Evolutionary conservation across 2,888 invertebrate species (phyloP), one percentile per base, ranked within the genome.

Genomic region (Ceramica pisi): DNA sequence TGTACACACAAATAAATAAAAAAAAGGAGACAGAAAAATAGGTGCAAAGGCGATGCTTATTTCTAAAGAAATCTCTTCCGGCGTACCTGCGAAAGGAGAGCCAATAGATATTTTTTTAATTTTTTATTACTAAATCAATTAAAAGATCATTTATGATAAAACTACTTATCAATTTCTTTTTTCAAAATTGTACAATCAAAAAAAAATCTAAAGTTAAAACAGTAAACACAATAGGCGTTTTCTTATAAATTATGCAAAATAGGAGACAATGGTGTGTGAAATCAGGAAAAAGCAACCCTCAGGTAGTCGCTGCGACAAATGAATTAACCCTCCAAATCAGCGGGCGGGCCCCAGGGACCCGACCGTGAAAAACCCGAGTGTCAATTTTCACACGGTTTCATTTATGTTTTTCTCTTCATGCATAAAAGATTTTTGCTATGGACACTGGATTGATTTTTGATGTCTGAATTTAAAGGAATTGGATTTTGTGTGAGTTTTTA

Each of bases 211-310:
- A 46, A 1, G 23, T 48, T 51, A 3, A 61, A 66, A 62, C 35
- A 19, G 9, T 8, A 14, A 35, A 64, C 64, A 56, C 41, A 62
- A 66, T 10, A 56, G 21, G 16, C 46, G 53, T 78, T 81, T 78
- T 75, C 71, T 71, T 72, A 75, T 74, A 79, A 81, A 81, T 86
- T 82, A 81, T 84, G 81, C 81, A 83, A 88, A 87, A 76, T 72
- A 77, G 44, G 19, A 70, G 78, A 84, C 84, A 87, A 79, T 82
- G 69, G 60, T 75, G 70, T 75, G 74, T 71, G 75, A 84, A 89
- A 89, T 89, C 88, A 88, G 66, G 73, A 81, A 75, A 57, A 75
- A 44, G 53, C 66, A 81, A 86, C 84, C 86, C 82, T 78, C 55
- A 67, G 74, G 67, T 71, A 75, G 81, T 71, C 71, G 77, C 66